Base-by-base conservation (phyloP, 2,113 vertebrate genomes). In the Microtus richardsoni region DNA sequence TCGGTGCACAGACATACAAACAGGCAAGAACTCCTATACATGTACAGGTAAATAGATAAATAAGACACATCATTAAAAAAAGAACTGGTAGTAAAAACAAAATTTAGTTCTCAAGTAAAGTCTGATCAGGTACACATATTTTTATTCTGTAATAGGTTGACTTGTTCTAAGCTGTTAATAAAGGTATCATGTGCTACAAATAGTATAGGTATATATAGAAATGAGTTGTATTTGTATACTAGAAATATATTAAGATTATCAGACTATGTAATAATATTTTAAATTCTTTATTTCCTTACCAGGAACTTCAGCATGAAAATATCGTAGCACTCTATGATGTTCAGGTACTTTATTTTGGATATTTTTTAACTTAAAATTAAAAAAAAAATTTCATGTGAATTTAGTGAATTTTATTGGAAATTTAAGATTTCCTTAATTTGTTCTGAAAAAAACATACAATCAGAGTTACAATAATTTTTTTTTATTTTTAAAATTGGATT, bases 251-350 rank as follows among this genome's bases (percentile, higher is more conserved):
- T 94, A 68, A 73, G 87, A 91, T 92, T 89, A 64, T 66, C 78
- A 93, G 62, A 82, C 66, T 89, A 33, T 73, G 83, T 96, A 89
- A 3, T 96, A 83, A 94, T 91, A 71, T 96, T 96, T 94, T 89
- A 73, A 79, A 94, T 92, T 97, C 52, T 75, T 96, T 77, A 88
- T 97, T 97, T 98, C 30, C 98, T 97, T 98, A 97, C 94, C 97
- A 99, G 99, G 99, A 99, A 97, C 99, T 99, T 98, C 99, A 99
- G 97, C 99, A 99, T 97, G 99, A 99, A 98, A 99, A 99, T 97
- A 99, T 99, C 85, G 99, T 99, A 95, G 99, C 99, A 47, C 99
- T 99, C 97, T 99, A 99, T 92, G 99, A 99, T 98, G 99, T 99
- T 94, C 99, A 99, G 99, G 99, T 99, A 99, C 95, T 97, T 93